Evolutionary conservation across 2,113 vertebrate genomes (phyloP), one percentile per base, ranked within the genome.

Genomic region (Catharus bicknelli): DNA sequence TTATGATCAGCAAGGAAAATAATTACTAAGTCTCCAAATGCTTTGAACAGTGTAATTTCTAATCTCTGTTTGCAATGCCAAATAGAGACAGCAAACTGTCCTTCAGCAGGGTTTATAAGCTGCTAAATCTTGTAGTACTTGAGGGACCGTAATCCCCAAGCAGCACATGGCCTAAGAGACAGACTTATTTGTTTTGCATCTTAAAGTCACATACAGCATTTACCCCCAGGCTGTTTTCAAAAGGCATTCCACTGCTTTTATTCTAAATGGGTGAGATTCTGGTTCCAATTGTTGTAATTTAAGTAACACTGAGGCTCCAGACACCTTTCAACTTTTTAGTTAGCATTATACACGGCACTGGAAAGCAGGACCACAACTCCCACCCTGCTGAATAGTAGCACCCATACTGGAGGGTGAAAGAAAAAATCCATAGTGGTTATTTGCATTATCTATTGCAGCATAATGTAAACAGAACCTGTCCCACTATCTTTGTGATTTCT

Each of bases 121-220:
- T 73, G 84, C 91, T 94, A 87, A 93, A 94, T 87, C 94, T 94
- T 89, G 78, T 54, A 69, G 84, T 55, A 63, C 81, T 92, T 91
- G 78, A 93, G 48, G 81, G 26, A 90, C 42, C 54, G 25, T 95
- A 96, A 96, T 94, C 95, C 74, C 51, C 45, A 76, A 73, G 81
- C 69, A 90, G 77, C 95, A 87, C 81, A 76, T 53, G 84, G 77
- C 62, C 70, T 59, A 48, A 66, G 74, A 90, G 43, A 86, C 69
- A 95, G 86, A 30, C 32, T 76, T 70, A 47, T 3, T 27, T 43
- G 0, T 54, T 92, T 45, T 48, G 9, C 34, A 47, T 69, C 78
- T 87, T 91, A 76, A 94, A 85, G 89, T 62, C 70, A 66, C 74
- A 62, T 1, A 67, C 38, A 76, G 45, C 62, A 63, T 79, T 72